These are phyloP conservation scores for Pantherophis alleghaniensis DNA, from an alignment of 2,797 vertebrate species.

Conservation along the genomic window DNA sequence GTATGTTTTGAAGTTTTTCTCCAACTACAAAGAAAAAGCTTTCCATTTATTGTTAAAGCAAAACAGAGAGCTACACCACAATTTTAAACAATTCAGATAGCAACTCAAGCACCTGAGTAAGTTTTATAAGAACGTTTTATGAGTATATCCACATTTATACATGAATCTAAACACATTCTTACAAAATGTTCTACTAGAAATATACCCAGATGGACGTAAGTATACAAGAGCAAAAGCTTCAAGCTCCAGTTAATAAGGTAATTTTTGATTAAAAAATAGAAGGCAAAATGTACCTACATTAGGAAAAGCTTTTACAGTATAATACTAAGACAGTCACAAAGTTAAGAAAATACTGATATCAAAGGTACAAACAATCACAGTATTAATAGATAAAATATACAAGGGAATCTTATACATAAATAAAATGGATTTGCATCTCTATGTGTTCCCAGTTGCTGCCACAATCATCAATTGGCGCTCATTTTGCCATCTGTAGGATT, in stretches of 20 bases:
- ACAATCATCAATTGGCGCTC: conserved; percentile 44
- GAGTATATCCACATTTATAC: conserved; percentile 65
- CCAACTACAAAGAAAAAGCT: conserved; percentile 47
- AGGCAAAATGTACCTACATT: conserved; percentile 79
- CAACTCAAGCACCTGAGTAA: conserved; percentile 71
- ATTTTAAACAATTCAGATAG: conserved; percentile 50
- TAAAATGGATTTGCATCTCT: conserved; percentile 64
- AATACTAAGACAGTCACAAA: conserved; percentile 78
- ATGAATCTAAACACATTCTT: conserved; percentile 72
- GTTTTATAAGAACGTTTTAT: conserved; percentile 62
- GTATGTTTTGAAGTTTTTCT: conserved; percentile 41
- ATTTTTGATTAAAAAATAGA: conserved; percentile 74
- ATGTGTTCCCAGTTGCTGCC: conserved; percentile 54
- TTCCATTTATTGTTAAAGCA: conserved; percentile 54
- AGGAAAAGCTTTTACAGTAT: conserved; percentile 76
- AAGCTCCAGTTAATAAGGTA: conserved; percentile 74
- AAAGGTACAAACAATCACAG: conserved; percentile 76
- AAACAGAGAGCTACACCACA: conserved; percentile 43
- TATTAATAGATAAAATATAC: conserved; percentile 78
- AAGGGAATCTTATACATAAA: conserved; percentile 73
- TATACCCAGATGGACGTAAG: conserved; percentile 70
- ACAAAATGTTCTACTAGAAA: conserved; percentile 77
- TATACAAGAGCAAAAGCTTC: conserved; percentile 71
- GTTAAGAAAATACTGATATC: conserved; percentile 81
- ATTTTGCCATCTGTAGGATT: conserved; percentile 49